Conservation (phyloP, 2,113 vertebrate genomes). For the Thalassarche chlororhynchos region DNA sequence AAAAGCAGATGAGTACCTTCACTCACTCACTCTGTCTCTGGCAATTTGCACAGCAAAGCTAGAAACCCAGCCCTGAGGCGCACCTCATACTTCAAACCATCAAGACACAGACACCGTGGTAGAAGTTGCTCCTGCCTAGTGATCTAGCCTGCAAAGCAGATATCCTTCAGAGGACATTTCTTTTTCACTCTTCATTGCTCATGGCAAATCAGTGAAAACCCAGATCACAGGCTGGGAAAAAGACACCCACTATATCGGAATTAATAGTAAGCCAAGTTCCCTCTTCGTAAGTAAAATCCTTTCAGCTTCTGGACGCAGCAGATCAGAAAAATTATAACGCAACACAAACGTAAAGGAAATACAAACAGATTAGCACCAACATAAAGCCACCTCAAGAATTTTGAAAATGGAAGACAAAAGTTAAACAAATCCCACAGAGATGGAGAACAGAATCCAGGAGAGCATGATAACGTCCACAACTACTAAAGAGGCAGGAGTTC, state of each 20-base stretch:
- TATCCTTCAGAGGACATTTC: neutral
- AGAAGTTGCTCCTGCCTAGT: neutral
- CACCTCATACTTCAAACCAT: neutral
- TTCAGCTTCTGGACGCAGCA: neutral
- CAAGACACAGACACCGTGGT: neutral
- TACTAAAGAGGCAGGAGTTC: neutral
- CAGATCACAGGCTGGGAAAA: neutral
- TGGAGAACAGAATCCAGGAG: neutral
- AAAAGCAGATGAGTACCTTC: neutral
- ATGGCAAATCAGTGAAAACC: neutral
- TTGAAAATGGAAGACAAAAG: neutral
- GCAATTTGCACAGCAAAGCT: neutral
- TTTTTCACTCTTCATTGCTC: neutral
- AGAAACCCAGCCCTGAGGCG: neutral
- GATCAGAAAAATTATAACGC: neutral
- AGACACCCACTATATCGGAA: neutral
- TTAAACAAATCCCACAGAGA: neutral
- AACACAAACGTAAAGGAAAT: neutral
- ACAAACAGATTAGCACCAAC: neutral
- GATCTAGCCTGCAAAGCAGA: neutral
- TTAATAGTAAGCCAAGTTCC: accelerated
- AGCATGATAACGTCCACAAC: accelerated
- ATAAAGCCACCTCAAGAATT: neutral
- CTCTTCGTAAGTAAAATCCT: neutral
- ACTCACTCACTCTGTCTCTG: neutral